These are phyloP conservation scores for Electrona antarctica DNA, from an alignment of 2,113 vertebrate species.

Conservation along the genomic window DNA sequence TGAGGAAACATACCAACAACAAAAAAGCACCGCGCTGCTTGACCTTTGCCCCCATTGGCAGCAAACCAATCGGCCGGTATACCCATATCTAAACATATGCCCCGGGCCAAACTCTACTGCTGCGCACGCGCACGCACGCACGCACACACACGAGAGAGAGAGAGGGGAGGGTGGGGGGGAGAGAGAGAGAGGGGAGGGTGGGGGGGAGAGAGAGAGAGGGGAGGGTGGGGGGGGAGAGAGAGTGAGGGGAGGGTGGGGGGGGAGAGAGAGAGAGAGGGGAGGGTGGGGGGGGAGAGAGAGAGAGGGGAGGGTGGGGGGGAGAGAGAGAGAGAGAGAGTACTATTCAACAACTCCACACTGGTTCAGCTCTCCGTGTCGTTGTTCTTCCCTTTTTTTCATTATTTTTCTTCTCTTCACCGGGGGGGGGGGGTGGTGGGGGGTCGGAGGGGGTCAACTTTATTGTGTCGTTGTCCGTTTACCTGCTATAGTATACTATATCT, in stretches of 20 bases:
- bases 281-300: neutral
- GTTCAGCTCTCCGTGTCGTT: slow-evolving; percentile 49
- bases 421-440: neutral
- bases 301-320: slow-evolving; percentile 2
- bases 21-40: slow-evolving; percentile 87
- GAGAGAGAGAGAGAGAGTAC: slow-evolving; percentile 63
- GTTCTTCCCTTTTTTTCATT: slow-evolving; percentile 53
- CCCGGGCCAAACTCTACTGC: slow-evolving; percentile 87
- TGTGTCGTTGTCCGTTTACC: too few relatives aligned
- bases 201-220: neutral
- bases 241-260: too few relatives aligned
- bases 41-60: slow-evolving; percentile 91
- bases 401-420: slow-evolving; percentile 38
- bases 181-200: slow-evolving; percentile 74
- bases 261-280: slow-evolving; percentile 38
- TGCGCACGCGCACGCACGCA: slow-evolving; percentile 53
- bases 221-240: too few relatives aligned
- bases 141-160: too few relatives aligned
- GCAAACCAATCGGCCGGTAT: slow-evolving; percentile 91
- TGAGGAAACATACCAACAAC: slow-evolving; percentile 73
- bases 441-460: too few relatives aligned
- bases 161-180: slow-evolving; percentile 24
- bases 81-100: slow-evolving; percentile 96
- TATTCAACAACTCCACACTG: slow-evolving; percentile 68
- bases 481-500: neutral